A percentile compares a stretch with the other conserved stretches of the same genome.
Evolutionary conservation across 2,888 invertebrate genomes (phyloP).

Genomic region (Incurvaria masculella): DNA sequence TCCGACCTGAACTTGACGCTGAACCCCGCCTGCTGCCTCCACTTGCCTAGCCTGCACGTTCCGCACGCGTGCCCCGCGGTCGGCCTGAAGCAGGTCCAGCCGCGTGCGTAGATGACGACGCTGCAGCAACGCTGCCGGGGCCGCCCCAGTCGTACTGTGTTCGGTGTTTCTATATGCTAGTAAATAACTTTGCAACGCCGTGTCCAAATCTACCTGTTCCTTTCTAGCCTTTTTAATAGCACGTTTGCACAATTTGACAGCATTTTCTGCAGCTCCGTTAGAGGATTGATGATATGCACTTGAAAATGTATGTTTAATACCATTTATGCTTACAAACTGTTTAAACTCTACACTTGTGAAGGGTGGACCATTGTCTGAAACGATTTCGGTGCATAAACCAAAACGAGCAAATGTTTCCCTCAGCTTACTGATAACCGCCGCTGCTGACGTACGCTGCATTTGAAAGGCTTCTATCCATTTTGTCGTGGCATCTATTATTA

Average conservation of each 20-base stretch:
- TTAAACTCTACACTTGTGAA: neutral
- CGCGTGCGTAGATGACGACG: neutral
- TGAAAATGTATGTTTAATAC: neutral
- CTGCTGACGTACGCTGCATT: neutral
- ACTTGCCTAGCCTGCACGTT: neutral
- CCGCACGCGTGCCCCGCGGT: neutral
- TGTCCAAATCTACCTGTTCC: neutral
- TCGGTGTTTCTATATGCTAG: slow-evolving; percentile 1
- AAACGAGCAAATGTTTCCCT: neutral
- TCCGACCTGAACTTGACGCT: neutral
- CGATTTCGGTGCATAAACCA: neutral
- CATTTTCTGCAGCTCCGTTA: neutral
- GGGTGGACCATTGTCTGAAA: slow-evolving; percentile 3
- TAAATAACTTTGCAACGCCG: slow-evolving; percentile 2
- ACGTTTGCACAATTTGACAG: slow-evolving; percentile 6
- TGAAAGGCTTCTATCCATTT: slow-evolving; percentile 3
- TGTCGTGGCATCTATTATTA: neutral
- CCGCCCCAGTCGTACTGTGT: neutral
- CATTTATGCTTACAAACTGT: neutral
- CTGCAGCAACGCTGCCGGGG: slow-evolving; percentile 1
- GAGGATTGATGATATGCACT: neutral
- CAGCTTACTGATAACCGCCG: neutral
- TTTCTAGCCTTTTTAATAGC: slow-evolving; percentile 4
- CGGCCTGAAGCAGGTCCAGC: neutral
- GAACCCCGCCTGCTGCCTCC: neutral